These are phyloP conservation scores for Ceratina japonica DNA, from an alignment of 1,140 invertebrate genomes.

Conservation along the genomic window DNA sequence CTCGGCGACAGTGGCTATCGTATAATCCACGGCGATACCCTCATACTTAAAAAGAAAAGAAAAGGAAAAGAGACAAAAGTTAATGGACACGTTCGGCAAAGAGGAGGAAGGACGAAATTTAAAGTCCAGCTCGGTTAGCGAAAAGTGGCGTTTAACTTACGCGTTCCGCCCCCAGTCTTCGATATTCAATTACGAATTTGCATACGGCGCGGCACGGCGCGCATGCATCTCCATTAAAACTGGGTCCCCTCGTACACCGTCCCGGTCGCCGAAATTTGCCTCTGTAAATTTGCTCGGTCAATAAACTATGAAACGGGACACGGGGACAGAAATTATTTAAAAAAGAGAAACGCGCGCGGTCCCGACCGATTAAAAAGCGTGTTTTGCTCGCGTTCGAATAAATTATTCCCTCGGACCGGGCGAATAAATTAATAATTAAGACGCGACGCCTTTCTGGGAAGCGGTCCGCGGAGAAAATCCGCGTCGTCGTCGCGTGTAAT, in stretches of 20 bases:
- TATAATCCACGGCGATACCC: neutral
- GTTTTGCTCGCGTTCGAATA: slow-evolving; percentile 22
- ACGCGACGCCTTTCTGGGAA: slow-evolving; percentile 15
- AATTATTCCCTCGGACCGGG: slow-evolving; percentile 13
- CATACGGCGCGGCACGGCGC: slow-evolving; percentile 15
- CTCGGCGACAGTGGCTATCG: too few relatives aligned
- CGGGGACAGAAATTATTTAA: slow-evolving; percentile 23
- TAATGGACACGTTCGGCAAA: slow-evolving; percentile 21
- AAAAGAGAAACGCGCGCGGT: neutral
- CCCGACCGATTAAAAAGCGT: slow-evolving; percentile 35
- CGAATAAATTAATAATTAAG: slow-evolving; percentile 45
- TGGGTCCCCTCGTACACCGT: neutral
- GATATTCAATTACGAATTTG: slow-evolving; percentile 51
- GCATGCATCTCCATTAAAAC: slow-evolving; percentile 50
- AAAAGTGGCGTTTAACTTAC: slow-evolving; percentile 34
- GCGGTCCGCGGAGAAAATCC: neutral
- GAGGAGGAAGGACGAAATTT: slow-evolving; percentile 1
- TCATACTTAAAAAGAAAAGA: neutral
- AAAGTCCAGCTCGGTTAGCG: slow-evolving; percentile 13
- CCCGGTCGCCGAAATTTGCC: slow-evolving; percentile 11
- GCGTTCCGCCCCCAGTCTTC: slow-evolving; percentile 8
- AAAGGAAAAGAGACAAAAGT: too few relatives aligned
- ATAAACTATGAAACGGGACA: slow-evolving; percentile 22
- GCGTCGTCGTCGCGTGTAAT: slow-evolving; percentile 17
- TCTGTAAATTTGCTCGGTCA: slow-evolving; percentile 39